Base-by-base conservation (phyloP, 2,113 vertebrate genomes). In the Microcebus tavaratra region DNA sequence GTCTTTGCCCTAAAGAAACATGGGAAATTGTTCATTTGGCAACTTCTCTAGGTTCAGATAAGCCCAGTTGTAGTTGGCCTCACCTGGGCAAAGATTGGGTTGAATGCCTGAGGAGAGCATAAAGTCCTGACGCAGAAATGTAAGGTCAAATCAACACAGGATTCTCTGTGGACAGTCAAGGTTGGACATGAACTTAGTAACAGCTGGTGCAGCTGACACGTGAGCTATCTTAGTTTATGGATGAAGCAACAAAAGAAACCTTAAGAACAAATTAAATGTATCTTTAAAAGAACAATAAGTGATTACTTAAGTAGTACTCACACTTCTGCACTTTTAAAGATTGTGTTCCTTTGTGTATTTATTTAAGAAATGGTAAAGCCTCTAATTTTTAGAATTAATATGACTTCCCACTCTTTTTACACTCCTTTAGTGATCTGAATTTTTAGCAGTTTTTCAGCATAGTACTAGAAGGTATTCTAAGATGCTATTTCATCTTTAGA, bases 21-120 rank as follows among this genome's bases (percentile, higher is more conserved):
- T 9, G n/a, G 83, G 72, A 92, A 96, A 80, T 88, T 90, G 90
- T 95, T 96, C 65, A 50, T 53, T 87, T 96, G 95, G 94, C 94
- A 98, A 68, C 45, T 79, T 95, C 72, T 63, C 76, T 31, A 50
- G 63, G 80, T 84, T 92, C 84, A 89, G 48, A 90, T 90, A 94
- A 95, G 96, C 67, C 94, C 23, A 34, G 31, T 18, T 97, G 42
- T 86, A 82, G 67, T 93, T 87, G 20, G 53, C 93, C 93, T 96
- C 89, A 61, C 91, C 86, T 92, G 70, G 72, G 50, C 79, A 63
- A 70, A 94, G 29, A 27, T 39, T 89, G 92, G 53, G 29, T 81
- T 53, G 48, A 76, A 70, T 48, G 8, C 39, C 27, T 82, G 29
- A 86, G 9, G 11, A 73, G 10, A 34, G 61, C 25, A 25, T 82